Base-by-base conservation (phyloP, 2,888 invertebrate species). In the Drosophila helvetica region DNA sequence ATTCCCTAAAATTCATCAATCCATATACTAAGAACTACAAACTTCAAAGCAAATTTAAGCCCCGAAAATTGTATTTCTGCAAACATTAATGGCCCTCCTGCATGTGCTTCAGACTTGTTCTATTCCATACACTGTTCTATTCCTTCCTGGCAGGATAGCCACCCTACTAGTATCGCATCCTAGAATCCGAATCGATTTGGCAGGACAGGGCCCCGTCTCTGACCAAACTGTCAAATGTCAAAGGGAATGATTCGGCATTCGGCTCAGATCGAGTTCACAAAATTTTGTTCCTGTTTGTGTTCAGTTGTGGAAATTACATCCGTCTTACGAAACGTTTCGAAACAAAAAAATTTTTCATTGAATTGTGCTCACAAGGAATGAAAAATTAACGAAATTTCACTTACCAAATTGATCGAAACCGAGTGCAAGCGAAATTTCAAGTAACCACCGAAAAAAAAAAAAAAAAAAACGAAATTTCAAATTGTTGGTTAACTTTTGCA, bases 281-380 rank as follows among this genome's bases (percentile, higher is more conserved):
- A 52, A 54, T 57, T 54, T 0, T 38, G 6, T 38, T 38, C n/a
- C 38, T 38, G 22, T 57, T 63, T 72, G 50, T 47, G 53, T 54
- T 63, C 73, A 48, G 43, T 68, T 54, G 67, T 68, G 68, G 58
- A 68, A 66, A 63, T 51, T 70, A 45, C 54, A 57, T 38, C 38
- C 47, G 64, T 71, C 57, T 66, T 47, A 56, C 53, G 71, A 61
- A 25, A 56, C 61, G 45, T 72, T 63, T 71, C 57, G 73, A 61
- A 74, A 38, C n/a, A 18, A 19, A 33, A 50, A 50, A n/a, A 22
- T 25, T 47, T 46, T 38, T 15, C n/a, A n/a, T n/a, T n/a, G 38
- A n/a, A 45, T 47, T 46, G 45, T 30, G 46, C 22, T 18, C 33
- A 15, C 17, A 18, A 30, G 15, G 15, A 38, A 38, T 38, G 15